Conservation (phyloP, 2,888 invertebrate species). For the Torymus texanus region DNA sequence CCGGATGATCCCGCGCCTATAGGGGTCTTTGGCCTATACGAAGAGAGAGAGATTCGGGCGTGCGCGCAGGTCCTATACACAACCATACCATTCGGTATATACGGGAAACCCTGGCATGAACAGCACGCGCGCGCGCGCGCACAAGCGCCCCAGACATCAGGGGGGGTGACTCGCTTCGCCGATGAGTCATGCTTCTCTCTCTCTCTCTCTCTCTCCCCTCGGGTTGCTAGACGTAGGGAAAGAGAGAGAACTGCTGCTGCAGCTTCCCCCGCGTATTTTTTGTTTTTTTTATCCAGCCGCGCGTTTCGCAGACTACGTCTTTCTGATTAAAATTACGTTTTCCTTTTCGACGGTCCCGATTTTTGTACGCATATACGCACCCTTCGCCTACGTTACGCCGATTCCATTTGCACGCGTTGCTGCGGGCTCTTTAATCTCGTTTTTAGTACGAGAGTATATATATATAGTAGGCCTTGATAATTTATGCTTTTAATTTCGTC, state of each 20-base stretch:
- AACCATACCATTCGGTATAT: neutral
- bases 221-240: neutral
- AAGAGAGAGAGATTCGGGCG: constrained; percentile 14
- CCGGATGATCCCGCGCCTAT: neutral
- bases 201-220: constrained; percentile 30
- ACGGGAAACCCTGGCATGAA: constrained; percentile 61
- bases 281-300: constrained; percentile 18
- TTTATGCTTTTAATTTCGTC: constrained; percentile 48
- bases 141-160: constrained; percentile 42
- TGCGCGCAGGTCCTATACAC: constrained; percentile 15
- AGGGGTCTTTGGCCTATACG: constrained; percentile 44
- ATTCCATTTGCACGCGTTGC: constrained; percentile 8
- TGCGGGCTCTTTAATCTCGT: constrained; percentile 38
- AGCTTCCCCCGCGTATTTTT: constrained; percentile 12
- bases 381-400: neutral
- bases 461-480: constrained; percentile 24
- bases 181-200: constrained; percentile 54
- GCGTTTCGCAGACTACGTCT: constrained; percentile 23
- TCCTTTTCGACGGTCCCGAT: constrained; percentile 21
- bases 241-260: constrained; percentile 17
- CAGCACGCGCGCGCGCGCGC: constrained; percentile 58
- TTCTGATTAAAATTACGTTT: constrained; percentile 52
- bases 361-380: neutral
- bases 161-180: constrained; percentile 50
- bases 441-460: neutral